Evolutionary conservation across 2,888 invertebrate genomes (phyloP), one percentile per base, ranked within the genome.

Genomic region (Ptilodon capucinus): DNA sequence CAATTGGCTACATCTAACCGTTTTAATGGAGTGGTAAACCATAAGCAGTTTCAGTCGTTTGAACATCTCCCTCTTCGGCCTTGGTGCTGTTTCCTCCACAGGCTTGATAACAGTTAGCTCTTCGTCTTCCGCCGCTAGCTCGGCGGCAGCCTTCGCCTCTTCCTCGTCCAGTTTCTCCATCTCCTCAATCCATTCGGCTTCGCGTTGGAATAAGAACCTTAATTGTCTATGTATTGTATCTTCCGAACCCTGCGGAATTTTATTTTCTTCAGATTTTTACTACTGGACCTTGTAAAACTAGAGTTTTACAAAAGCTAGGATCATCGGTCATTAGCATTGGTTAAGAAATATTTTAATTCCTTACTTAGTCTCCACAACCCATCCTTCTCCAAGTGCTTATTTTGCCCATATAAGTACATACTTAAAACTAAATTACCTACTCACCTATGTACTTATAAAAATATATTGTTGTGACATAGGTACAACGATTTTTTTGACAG

Each of bases 161-260:
- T 74, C 72, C 25, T 71, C 59, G 6, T 79, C 78, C 16, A 60
- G 51, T 32, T 64, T 69, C 2, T 64, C 64, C 69, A 71, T 81
- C 41, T 72, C 52, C 34, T 73, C 65, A 17, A 79, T 76, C 81
- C 81, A 86, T 28, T 79, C 66, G 9, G 56, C 44, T 65, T 90
- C 91, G 2, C 65, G 62, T 51, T 70, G 57, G 23, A 86, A 79
- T 17, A 91, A 57, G 55, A 87, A 84, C 45, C 86, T 72, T 35
- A 92, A 48, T 54, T 91, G 87, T 45, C 86, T 79, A 46, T 86
- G 76, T 11, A 92, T 62, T 32, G 88, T 86, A 55, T 91, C 91
- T 74, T 92, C 92, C 18, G 91, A 91, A 7, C 92, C 91, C 92
- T 91, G 25, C 14, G 11, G 25, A 18, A 44, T 28, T 5, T n/a